A percentile compares a stretch with the other conserved stretches of the same genome.
Evolutionary conservation across 2,113 vertebrate genomes (phyloP).

Genomic region (Morphnarchus princeps): DNA sequence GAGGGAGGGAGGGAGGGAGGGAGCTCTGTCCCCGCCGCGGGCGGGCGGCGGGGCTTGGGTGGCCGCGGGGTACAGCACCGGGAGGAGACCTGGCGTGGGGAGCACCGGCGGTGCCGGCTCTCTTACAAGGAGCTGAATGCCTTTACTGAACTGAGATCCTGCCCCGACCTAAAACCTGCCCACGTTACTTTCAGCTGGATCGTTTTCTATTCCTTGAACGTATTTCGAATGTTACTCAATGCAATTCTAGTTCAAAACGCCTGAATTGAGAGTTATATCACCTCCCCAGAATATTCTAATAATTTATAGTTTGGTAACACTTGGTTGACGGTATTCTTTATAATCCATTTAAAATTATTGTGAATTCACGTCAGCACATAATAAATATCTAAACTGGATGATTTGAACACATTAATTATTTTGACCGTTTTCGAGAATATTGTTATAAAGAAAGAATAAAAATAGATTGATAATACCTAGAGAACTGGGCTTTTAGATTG

Average conservation of each 20-base stretch:
- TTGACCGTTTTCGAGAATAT: not conserved
- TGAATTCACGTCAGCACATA: not conserved
- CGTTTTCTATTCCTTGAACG: not conserved
- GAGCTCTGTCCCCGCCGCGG: not conserved
- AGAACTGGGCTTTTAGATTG: not conserved
- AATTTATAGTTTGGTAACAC: not conserved
- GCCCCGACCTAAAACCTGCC: not conserved
- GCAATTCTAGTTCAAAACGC: not conserved
- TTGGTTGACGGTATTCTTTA: not conserved
- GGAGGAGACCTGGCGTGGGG: not conserved
- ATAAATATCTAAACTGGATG: not conserved
- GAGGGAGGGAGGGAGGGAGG: not conserved
- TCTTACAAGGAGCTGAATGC: fast-evolving
- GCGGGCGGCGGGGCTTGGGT: not conserved
- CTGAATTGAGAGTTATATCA: not conserved
- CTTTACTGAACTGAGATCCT: not conserved
- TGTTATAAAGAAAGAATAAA: not conserved
- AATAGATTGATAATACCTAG: not conserved
- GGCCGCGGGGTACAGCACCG: not conserved
- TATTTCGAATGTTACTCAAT: not conserved
- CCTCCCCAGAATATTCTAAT: not conserved
- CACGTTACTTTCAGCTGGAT: not conserved
- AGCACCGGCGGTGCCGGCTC: not conserved
- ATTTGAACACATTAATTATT: not conserved
- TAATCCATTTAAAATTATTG: not conserved